Evolutionary conservation across 2,888 invertebrate species (phyloP).

Genomic region (Caenorhabditis imperialis): DNA sequence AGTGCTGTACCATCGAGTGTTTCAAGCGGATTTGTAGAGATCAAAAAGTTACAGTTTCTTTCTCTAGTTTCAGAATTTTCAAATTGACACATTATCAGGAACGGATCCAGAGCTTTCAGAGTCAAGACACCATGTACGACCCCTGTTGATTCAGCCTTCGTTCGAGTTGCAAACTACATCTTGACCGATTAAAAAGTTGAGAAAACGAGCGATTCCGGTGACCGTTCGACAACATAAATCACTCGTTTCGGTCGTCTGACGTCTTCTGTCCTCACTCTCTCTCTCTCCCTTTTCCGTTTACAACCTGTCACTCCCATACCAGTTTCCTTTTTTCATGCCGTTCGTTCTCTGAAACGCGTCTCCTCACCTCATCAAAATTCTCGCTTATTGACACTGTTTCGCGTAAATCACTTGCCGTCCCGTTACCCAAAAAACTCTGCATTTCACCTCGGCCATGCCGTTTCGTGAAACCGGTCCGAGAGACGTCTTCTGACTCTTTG

Average conservation of each 20-base stretch:
- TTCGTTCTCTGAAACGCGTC: conserved; percentile 30
- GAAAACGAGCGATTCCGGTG: no score
- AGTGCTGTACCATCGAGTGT: no score
- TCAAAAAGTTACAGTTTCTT: no score
- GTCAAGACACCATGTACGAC: no score
- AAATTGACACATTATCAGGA: no score
- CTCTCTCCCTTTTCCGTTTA: conserved; percentile 12
- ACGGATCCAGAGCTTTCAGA: no score
- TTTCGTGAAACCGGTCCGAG: conserved; percentile 43
- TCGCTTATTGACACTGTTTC: conserved; percentile 30
- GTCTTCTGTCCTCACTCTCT: conserved; percentile 6
- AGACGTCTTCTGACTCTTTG: conserved; percentile 16
- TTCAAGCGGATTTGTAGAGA: no score
- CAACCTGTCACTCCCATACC: conserved; percentile 6
- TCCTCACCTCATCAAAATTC: conserved; percentile 27
- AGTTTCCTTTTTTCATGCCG: conserved; percentile 14
- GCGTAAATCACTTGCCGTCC: conserved; percentile 37
- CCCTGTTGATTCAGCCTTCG: no score
- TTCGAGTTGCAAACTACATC: no score
- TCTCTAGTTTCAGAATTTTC: no score
- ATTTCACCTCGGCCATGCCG: conserved; percentile 15
- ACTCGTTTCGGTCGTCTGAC: conserved; percentile 2
- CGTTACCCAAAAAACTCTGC: conserved; percentile 4
- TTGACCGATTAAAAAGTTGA: no score
- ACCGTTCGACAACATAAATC: conserved; percentile 23